A percentile compares a stretch with the other conserved stretches of the same genome.
phyloP scores from a whole-genome alignment of 2,888 invertebrate genomes.

The Drosophila anomalata region DNA sequence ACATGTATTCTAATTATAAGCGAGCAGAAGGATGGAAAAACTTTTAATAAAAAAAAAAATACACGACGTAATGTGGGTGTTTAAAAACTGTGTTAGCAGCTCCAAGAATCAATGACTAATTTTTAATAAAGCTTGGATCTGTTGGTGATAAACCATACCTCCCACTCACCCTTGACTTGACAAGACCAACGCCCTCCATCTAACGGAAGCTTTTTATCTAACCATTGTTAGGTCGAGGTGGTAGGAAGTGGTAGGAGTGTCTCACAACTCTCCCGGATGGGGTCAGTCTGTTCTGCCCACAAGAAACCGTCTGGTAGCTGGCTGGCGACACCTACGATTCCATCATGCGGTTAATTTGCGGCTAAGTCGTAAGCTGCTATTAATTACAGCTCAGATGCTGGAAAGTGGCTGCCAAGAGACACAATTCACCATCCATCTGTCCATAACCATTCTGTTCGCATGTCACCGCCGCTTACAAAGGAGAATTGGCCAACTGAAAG shows the following conservation, averaged over 20 bases:
- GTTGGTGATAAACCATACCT: neutral
- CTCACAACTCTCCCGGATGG: constrained; percentile 34
- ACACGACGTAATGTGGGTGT: neutral
- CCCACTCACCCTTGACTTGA: constrained; percentile 46
- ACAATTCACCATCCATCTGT: constrained; percentile 28
- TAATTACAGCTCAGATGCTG: constrained; percentile 60
- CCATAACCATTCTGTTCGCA: constrained; percentile 58
- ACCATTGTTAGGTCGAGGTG: neutral
- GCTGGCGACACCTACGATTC: constrained; percentile 36
- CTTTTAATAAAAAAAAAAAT: constrained; percentile 56
- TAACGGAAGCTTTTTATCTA: constrained; percentile 52
- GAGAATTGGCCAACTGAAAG: constrained; percentile 36
- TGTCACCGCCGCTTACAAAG: constrained; percentile 35
- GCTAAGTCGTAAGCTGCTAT: constrained; percentile 62
- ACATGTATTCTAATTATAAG: constrained; percentile 45
- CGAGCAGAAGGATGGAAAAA: constrained; percentile 35
- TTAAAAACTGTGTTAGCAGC: neutral
- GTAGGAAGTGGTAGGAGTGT: constrained; percentile 19
- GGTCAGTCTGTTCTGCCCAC: constrained; percentile 35
- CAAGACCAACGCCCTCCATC: constrained; percentile 55
- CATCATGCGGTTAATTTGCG: constrained; percentile 69
- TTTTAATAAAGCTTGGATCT: constrained; percentile 44
- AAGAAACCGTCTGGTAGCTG: constrained; percentile 10
- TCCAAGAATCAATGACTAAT: constrained; percentile 8
- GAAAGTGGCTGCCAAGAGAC: constrained; percentile 40